Evolutionary conservation across 1,140 invertebrate genomes (phyloP), one percentile per base, ranked within the genome.

Genomic region (Eriosoma lanigerum): DNA sequence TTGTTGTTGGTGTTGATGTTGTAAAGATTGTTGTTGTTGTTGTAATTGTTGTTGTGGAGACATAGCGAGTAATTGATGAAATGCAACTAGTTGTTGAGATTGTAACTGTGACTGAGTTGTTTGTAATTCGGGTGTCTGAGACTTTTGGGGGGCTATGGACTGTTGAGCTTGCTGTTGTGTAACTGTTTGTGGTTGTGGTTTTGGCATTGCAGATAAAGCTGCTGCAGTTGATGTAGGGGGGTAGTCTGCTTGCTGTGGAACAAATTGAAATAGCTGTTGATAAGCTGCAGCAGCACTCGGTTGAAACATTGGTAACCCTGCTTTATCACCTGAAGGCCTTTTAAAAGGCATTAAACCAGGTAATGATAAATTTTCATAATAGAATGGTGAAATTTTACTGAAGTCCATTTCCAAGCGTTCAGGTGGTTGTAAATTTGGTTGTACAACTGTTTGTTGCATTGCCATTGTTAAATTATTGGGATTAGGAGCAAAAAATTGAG

Each of bases 391-490:
- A 10, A 76, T 38, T 60, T 76, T 76, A 60, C 73, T 76, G 0
- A 76, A 76, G 10, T 76, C 73, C 54, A 58, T 38, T 24, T 56
- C 54, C 17, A 76, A 58, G 8, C 70, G 70, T 60, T 76, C 73
- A 19, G 73, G 73, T 10, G 54, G 26, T 60, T 76, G 73, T 58
- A 76, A 97, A 89, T 96, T 94, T 88, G 93, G 93, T 83, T 93
- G 90, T 82, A 92, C 89, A 62, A 94, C 92, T 83, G 92, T 92
- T 87, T 94, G 93, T 85, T 91, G 93, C 84, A 95, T 93, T 84
- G 92, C 86, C 83, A 91, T 90, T 80, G 93, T 86, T 48, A 91
- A 91, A 83, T 91, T 91, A 83, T 89, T 89, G 68, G 92, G 93
- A 87, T 95, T 93, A 81, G 93, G 92, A 68, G 93, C 91, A 83